Conservation (phyloP, 2,888 invertebrate genomes). For the Athripsodes cinereus region DNA sequence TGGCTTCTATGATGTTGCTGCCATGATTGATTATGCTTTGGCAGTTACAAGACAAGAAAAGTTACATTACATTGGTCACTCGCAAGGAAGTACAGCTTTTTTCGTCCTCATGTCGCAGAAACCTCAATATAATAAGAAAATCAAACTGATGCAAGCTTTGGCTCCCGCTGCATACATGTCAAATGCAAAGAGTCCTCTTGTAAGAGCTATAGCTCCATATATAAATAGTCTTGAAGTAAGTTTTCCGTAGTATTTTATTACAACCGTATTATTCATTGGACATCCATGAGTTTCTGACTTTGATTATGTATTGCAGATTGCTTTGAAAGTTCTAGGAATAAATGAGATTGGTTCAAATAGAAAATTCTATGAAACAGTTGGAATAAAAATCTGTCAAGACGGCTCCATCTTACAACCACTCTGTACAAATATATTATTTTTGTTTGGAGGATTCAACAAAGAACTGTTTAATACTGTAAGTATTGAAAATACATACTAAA, state of each 20-base stretch:
- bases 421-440: constrained; percentile 54
- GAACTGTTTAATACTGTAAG: constrained; percentile 37
- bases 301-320: too few relatives aligned
- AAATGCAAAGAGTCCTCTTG: constrained; percentile 44
- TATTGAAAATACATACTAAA: too few relatives aligned
- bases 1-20: constrained; percentile 70
- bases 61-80: constrained; percentile 76
- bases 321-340: constrained; percentile 36
- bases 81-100: constrained; percentile 59
- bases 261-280: neutral
- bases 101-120: constrained; percentile 50
- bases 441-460: constrained; percentile 47
- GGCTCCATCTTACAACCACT: constrained; percentile 41
- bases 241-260: neutral
- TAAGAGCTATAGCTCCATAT: constrained; percentile 43
- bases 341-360: constrained; percentile 54
- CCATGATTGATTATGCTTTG: constrained; percentile 69
- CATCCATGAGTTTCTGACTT: too few relatives aligned
- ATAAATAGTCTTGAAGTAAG: constrained; percentile 47
- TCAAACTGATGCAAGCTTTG: constrained; percentile 49
- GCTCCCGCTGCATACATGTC: constrained; percentile 54
- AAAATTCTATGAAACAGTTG: constrained; percentile 39
- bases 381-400: constrained; percentile 42
- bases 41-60: constrained; percentile 49
- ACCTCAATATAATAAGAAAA: constrained; percentile 52